Evolutionary conservation across 2,113 vertebrate genomes (phyloP).

Genomic region (Neotoma lepida): DNA sequence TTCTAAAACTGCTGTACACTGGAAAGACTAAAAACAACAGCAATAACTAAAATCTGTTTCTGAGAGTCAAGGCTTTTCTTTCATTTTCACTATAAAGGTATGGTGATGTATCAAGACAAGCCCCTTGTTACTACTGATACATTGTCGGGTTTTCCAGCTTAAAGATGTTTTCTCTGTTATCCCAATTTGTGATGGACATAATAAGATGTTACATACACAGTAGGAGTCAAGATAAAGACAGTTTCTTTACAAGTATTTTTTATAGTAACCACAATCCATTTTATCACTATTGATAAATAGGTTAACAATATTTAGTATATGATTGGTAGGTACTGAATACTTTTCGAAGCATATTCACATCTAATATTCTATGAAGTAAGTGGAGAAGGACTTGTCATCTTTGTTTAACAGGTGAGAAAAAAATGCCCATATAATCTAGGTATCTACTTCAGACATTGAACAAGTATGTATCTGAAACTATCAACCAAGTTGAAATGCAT

Average conservation of each 20-base stretch:
- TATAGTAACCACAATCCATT: neutral
- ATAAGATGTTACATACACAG: neutral
- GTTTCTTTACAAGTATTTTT: constrained; percentile 4
- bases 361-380: neutral
- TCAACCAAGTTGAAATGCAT: neutral
- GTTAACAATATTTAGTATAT: neutral
- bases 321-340: neutral
- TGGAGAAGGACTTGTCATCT: neutral
- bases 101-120: neutral
- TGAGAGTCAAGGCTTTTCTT: neutral
- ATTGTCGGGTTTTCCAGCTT: neutral
- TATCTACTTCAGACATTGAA: neutral
- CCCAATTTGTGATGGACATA: neutral
- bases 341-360: neutral
- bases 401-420: constrained; percentile 34
- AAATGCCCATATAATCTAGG: neutral
- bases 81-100: neutral
- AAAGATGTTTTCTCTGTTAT: constrained; percentile 5
- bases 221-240: neutral
- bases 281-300: neutral
- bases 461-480: neutral
- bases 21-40: constrained; percentile 7
- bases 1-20: constrained; percentile 8
- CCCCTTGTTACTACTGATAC: neutral
- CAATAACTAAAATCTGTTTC: neutral